Evolutionary conservation across 2,797 vertebrate species (phyloP), one percentile per base, ranked within the genome.

Genomic region (Rhinoraja longicauda): DNA sequence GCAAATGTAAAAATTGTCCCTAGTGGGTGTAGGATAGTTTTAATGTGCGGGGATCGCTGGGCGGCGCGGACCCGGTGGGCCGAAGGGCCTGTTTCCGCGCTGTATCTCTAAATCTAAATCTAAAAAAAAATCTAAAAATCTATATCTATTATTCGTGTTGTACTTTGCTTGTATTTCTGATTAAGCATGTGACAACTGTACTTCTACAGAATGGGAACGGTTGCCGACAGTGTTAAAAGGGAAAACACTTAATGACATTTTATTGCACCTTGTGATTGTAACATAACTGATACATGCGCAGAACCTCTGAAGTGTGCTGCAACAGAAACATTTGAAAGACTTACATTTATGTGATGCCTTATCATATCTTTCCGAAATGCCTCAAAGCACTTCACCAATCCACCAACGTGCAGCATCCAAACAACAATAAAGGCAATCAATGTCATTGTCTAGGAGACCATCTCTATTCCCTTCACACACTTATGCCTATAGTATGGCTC

Each of bases 301-400:
- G n/a, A 17, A 86, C n/a, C 32, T 86, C 57, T 32, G 82, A 32
- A 86, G 57, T 62, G 57, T 62, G 59, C 82, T 15, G 2, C 57
- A 62, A 62, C 45, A 62, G 29, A 57, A 84, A 84, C 26, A 59
- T 39, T n/a, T 84, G 81, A 59, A 62, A 17, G 26, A 84, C 81
- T 59, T 59, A 53, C 81, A 84, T 84, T 84, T 15, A 59, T 59
- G 26, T 84, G 84, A 57, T 84, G 81, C 81, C 81, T 84, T 62
- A 84, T 59, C 53, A 84, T 84, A 59, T 84, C 26, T n/a, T 29
- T 84, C 26, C 15, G 57, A 86, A 86, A 62, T 86, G 82, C 13
- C 57, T n/a, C 57, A 86, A 86, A 86, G 57, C 15, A 32, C 29
- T 86, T 62, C 12, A 86, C 53, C 45, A 59, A 84, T 29, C 39